Base-by-base conservation (phyloP, 2,113 vertebrate species). In the Scartelaos histophorus region DNA sequence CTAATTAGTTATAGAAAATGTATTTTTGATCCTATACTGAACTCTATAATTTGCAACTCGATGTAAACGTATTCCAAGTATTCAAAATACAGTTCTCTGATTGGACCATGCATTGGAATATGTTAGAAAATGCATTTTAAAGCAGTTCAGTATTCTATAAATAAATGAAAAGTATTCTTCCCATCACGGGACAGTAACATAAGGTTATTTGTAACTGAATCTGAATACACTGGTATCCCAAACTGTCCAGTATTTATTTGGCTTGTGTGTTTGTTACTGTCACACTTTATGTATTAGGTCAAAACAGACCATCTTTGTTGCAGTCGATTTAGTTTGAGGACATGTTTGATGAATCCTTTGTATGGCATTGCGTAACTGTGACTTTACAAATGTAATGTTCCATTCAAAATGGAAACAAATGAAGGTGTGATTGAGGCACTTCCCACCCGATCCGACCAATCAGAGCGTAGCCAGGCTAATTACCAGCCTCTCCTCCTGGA, bases 341-440 rank as follows among this genome's bases (percentile, higher is more conserved):
- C 71, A 72, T 76, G 66, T 75, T 62, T 1, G 13, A 73, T 22
- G 29, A 54, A 58, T 75, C 70, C 73, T 71, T 67, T 73, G 71
- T 86, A 62, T 66, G 81, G 43, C 62, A n/a, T 92, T 93, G 85
- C 84, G 46, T 89, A 90, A 91, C 62, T 57, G 19, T 6, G 3
- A 46, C 12, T 68, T 74, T 10, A 84, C 84, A 85, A 71, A 72
- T 73, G 76, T 81, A 89, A 90, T 90, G 88, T 92, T 88, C 87
- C 85, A 71, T 78, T 88, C 34, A 77, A 76, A 68, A 65, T 3
- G 19, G 78, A 78, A 73, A 82, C 76, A 85, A 86, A 77, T 57
- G 75, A 76, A 88, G 76, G 86, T 86, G 88, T 83, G 70, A 87
- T 72, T 17, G 73, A 17, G 22, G 76, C 77, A 72, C 87, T 62